Conservation (phyloP, 35 echinoderm and acorn worm species). For the Anneissia japonica region DNA sequence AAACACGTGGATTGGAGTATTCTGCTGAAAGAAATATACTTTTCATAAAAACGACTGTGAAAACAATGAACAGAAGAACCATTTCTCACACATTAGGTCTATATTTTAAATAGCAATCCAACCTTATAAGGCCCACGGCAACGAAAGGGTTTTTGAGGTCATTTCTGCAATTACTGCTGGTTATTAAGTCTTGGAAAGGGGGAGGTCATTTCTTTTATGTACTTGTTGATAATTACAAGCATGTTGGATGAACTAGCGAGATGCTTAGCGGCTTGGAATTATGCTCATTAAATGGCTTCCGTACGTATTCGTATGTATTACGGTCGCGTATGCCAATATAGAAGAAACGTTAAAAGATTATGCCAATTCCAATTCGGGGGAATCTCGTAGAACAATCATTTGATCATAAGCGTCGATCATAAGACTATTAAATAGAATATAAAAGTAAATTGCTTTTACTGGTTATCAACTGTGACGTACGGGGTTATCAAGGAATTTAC, state of each 20-base stretch:
- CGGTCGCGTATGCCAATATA: not conserved
- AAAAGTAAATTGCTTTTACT: no score
- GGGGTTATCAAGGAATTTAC: no score
- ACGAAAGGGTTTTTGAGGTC: not conserved
- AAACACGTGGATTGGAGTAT: not conserved
- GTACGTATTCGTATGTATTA: not conserved
- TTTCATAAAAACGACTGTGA: not conserved
- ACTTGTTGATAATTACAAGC: not conserved
- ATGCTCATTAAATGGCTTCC: not conserved
- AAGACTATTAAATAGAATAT: no score
- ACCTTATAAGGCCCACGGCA: not conserved
- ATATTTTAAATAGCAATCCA: not conserved
- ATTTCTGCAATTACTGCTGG: not conserved
- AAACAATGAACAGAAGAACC: not conserved
- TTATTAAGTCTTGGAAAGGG: not conserved
- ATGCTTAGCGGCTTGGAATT: not conserved
- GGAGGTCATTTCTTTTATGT: not conserved
- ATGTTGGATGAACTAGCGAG: not conserved
- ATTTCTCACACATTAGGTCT: not conserved
- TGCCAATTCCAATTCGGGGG: not conserved
- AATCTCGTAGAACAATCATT: not conserved
- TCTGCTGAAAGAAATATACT: not conserved
- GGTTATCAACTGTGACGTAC: no score
- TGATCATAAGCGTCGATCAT: not conserved
- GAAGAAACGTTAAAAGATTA: not conserved